phyloP scores from a whole-genome alignment of 2,113 vertebrate genomes.

The Gambusia affinis region DNA sequence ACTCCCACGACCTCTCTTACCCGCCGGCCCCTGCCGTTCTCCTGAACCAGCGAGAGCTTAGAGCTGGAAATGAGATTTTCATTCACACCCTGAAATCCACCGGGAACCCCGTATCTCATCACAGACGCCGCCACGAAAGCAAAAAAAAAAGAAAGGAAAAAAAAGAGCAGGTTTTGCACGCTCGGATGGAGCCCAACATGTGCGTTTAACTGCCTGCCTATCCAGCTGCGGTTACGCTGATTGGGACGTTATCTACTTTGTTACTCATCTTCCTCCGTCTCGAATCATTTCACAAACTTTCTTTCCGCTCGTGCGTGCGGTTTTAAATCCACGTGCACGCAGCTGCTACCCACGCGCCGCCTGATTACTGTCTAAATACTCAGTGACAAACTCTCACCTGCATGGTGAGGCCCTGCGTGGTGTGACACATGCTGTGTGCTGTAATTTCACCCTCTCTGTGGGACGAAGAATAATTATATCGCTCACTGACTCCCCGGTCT shows the following conservation, averaged over 20 bases:
- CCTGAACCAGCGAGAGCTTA: slow-evolving; percentile 47
- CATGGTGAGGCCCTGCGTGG: slow-evolving; percentile 19
- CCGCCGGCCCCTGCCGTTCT: slow-evolving; percentile 19
- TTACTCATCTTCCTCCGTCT: slow-evolving; percentile 18
- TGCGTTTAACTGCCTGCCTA: slow-evolving; percentile 24
- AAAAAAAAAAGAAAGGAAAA: background rate
- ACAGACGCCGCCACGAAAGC: slow-evolving; percentile 20
- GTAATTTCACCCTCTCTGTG: slow-evolving; percentile 75
- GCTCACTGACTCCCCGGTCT: slow-evolving; percentile 68
- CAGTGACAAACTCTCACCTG: slow-evolving; percentile 1
- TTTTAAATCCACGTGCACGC: background rate
- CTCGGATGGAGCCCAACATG: slow-evolving; percentile 16
- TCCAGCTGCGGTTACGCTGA: slow-evolving; percentile 51
- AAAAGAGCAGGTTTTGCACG: slow-evolving; percentile 9
- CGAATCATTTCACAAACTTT: slow-evolving; percentile 15
- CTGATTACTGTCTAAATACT: slow-evolving; percentile 11
- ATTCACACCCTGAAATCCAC: slow-evolving; percentile 72
- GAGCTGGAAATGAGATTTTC: slow-evolving; percentile 76
- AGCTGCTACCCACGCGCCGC: slow-evolving; percentile 5
- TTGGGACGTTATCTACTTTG: slow-evolving; percentile 24
- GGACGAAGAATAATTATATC: slow-evolving; percentile 77
- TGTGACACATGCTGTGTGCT: slow-evolving; percentile 59
- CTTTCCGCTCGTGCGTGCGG: background rate
- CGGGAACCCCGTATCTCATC: slow-evolving; percentile 48
- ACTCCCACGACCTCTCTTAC: slow-evolving; percentile 12